Conservation (phyloP, 2,113 vertebrate species). For the Varanus salvator region DNA sequence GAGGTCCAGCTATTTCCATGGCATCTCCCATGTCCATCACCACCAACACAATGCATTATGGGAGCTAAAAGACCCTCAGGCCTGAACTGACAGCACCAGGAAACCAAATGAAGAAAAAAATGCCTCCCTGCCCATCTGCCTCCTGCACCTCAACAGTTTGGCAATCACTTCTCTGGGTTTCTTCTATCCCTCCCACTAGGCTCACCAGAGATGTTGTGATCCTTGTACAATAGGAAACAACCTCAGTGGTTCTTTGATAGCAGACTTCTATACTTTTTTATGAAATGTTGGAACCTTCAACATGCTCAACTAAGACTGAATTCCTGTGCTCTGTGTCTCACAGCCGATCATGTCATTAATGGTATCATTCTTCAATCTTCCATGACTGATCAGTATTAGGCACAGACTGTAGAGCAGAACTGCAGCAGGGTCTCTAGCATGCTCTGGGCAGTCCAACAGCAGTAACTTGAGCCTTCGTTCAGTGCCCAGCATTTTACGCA, state of each 20-base stretch:
- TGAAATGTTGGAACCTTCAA: conserved; percentile 41
- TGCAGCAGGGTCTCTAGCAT: not conserved
- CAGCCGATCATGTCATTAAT: conserved; percentile 50
- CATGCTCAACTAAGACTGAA: conserved; percentile 4
- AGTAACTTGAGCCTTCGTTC: not conserved
- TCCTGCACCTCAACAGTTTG: conserved; percentile 31
- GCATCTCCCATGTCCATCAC: conserved; percentile 94
- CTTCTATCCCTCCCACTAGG: not conserved
- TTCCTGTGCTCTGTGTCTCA: conserved; percentile 35
- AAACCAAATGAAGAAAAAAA: conserved; percentile 79
- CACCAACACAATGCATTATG: conserved; percentile 96
- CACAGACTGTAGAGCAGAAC: conserved; percentile 15
- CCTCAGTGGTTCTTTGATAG: conserved; percentile 59
- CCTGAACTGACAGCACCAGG: conserved; percentile 66
- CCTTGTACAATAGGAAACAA: conserved; percentile 45
- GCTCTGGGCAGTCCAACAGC: conserved; percentile 1
- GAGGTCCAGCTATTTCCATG: conserved; percentile 94
- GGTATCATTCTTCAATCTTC: not conserved
- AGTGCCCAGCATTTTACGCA: not conserved
- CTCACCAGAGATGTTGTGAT: conserved; percentile 23
- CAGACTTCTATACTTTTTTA: conserved; percentile 67
- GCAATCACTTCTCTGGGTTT: conserved; percentile 15
- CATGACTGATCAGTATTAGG: not conserved
- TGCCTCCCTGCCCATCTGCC: conserved; percentile 44
- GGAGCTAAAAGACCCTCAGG: conserved; percentile 82